phyloP scores from a whole-genome alignment of 2,888 invertebrate genomes.

The Melikaiella ostensackeni region DNA sequence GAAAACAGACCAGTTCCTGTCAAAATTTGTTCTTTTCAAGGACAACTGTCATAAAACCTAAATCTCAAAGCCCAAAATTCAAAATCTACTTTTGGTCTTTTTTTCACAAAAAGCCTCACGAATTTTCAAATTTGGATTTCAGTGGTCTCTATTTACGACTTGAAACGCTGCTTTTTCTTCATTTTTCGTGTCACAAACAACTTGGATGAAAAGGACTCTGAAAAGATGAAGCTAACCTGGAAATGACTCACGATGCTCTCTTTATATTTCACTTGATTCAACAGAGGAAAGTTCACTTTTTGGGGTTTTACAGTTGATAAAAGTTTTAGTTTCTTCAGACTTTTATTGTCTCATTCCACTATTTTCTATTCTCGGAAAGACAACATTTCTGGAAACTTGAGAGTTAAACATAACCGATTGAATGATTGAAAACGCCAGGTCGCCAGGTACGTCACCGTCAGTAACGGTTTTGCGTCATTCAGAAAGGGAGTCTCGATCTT shows the following conservation, averaged over 20 bases:
- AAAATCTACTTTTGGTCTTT: background rate
- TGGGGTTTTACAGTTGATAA: background rate
- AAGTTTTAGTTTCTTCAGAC: background rate
- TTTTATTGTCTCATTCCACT: background rate
- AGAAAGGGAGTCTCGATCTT: background rate
- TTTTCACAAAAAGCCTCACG: background rate
- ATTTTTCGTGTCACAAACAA: background rate
- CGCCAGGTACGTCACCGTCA: background rate
- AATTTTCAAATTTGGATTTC: background rate
- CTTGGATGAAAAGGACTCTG: background rate
- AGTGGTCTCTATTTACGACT: background rate
- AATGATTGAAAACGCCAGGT: slow-evolving; percentile 1
- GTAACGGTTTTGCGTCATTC: background rate
- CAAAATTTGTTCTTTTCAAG: background rate
- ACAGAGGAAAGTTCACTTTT: background rate
- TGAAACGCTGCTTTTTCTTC: slow-evolving; percentile 28
- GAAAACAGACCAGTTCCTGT: slow-evolving; percentile 5
- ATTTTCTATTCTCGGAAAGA: background rate
- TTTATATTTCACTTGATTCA: background rate
- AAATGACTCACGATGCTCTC: slow-evolving; percentile 6
- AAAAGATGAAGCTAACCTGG: slow-evolving; percentile 35
- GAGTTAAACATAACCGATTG: background rate
- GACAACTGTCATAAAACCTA: background rate
- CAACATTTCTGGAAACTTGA: background rate
- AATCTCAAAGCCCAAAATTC: background rate